Evolutionary conservation across 2,113 vertebrate species (phyloP).

Genomic region (Syrmaticus mikado): DNA sequence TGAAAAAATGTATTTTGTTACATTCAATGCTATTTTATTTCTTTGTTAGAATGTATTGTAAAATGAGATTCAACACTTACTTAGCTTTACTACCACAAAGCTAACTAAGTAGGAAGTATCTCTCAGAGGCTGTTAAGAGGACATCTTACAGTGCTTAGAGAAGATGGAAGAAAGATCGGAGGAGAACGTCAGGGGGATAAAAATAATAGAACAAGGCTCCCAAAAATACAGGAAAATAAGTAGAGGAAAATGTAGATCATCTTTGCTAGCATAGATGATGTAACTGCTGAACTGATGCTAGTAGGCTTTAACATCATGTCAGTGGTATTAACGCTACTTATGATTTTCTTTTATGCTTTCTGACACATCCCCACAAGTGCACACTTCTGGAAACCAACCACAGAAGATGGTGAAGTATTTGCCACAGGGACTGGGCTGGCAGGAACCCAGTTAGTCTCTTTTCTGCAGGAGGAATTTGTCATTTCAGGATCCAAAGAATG

Average conservation of each 20-base stretch:
- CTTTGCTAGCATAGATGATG: neutral
- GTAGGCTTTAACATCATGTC: neutral
- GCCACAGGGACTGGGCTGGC: neutral
- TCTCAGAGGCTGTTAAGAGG: neutral
- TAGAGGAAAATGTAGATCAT: neutral
- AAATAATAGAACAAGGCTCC: neutral
- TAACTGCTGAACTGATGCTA: neutral
- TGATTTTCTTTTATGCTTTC: constrained; percentile 7
- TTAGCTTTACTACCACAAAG: neutral
- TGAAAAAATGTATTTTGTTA: neutral
- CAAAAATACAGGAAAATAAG: neutral
- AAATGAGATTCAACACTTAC: neutral
- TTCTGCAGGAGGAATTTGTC: constrained; percentile 5
- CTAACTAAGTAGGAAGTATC: constrained; percentile 5
- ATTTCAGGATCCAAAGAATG: constrained; percentile 41
- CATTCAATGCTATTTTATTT: neutral
- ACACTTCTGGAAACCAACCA: constrained; percentile 3
- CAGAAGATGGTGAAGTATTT: neutral
- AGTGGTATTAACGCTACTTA: neutral
- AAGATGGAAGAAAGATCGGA: neutral
- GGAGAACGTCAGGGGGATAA: neutral
- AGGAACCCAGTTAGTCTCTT: neutral
- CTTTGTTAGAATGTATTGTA: neutral
- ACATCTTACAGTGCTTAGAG: neutral
- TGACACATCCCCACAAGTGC: neutral